A percentile compares a stretch with the other conserved stretches of the same genome.
Evolutionary conservation across 2,113 vertebrate genomes (phyloP).

Genomic region (Chaenogobius annularis): DNA sequence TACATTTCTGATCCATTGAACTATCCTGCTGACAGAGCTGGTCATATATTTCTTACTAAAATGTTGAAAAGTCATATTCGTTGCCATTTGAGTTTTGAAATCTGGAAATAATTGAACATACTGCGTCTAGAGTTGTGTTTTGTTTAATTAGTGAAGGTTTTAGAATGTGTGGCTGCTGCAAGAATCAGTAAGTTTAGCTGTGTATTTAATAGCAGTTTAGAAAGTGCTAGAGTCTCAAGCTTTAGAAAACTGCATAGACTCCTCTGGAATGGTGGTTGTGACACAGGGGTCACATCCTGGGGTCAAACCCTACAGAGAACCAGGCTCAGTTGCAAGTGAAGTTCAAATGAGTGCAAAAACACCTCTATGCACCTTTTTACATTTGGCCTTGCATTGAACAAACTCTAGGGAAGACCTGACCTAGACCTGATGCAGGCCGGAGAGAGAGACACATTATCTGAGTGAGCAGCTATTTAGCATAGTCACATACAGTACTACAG

Average conservation of each 20-base stretch:
- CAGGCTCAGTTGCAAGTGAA: not conserved
- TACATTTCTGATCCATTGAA: not conserved
- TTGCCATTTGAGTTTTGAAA: not conserved
- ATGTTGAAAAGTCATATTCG: not conserved
- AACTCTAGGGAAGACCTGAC: too few species aligned
- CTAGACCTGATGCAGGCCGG: too few species aligned
- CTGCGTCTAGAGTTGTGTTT: too few species aligned
- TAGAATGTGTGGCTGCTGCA: too few species aligned
- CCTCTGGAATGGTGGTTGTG: not conserved
- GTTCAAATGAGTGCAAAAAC: too few species aligned
- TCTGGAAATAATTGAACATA: too few species aligned
- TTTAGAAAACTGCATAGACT: not conserved
- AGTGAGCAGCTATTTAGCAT: not conserved
- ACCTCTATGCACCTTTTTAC: too few species aligned
- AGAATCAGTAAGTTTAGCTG: too few species aligned
- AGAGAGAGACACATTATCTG: too few species aligned
- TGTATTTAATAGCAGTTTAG: not conserved
- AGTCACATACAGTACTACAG: not conserved
- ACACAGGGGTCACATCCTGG: not conserved
- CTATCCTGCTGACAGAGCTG: not conserved
- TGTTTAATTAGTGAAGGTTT: too few species aligned
- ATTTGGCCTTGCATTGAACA: too few species aligned
- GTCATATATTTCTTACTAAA: not conserved
- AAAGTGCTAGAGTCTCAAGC: not conserved
- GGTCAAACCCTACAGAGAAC: not conserved